A percentile compares a stretch with the other conserved stretches of the same genome.
These are phyloP conservation scores for Cheilosia vulpina DNA, from an alignment of 2,888 invertebrate genomes.

Conservation along the genomic window DNA sequence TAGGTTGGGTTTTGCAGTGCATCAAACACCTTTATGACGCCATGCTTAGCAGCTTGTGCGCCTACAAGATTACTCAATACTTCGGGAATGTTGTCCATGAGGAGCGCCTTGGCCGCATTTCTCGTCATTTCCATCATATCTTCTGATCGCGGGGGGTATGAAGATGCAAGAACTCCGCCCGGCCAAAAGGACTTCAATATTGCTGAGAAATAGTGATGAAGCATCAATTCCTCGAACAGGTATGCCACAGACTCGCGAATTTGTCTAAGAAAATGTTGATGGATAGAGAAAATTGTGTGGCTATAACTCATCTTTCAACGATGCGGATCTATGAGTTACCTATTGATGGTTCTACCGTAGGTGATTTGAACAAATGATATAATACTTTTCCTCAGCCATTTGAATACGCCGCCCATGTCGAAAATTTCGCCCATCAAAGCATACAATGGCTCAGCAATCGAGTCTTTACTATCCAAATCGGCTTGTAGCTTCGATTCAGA, in stretches of 20 bases:
- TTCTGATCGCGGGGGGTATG: slow-evolving; percentile 84
- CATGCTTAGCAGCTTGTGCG: slow-evolving; percentile 92
- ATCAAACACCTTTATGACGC: slow-evolving; percentile 93
- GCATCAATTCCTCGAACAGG: slow-evolving; percentile 95
- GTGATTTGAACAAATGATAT: slow-evolving; percentile 96
- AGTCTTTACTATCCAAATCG: slow-evolving; percentile 89
- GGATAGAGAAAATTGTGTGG: not conserved
- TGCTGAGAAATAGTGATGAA: slow-evolving; percentile 93
- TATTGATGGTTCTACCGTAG: slow-evolving; percentile 95
- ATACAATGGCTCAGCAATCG: slow-evolving; percentile 96
- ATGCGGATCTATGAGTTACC: slow-evolving; percentile 83
- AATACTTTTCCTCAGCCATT: slow-evolving; percentile 93
- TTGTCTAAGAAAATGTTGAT: slow-evolving; percentile 85
- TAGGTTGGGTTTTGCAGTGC: slow-evolving; percentile 92
- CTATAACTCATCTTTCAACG: not conserved
- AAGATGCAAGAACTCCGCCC: slow-evolving; percentile 88
- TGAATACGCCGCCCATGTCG: slow-evolving; percentile 94
- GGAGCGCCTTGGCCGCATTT: slow-evolving; percentile 86
- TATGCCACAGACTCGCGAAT: slow-evolving; percentile 94
- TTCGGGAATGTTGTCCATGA: slow-evolving; percentile 90
- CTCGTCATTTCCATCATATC: slow-evolving; percentile 89
- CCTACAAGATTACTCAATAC: slow-evolving; percentile 93
- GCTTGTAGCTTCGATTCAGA: slow-evolving; percentile 82
- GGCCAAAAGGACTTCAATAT: slow-evolving; percentile 96
- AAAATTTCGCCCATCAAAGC: slow-evolving; percentile 94